Percentiles rank a stretch among this genome's conserved stretches.
phyloP scores from a whole-genome alignment of 2,797 vertebrate genomes.

The Cirrhinus mrigala region DNA sequence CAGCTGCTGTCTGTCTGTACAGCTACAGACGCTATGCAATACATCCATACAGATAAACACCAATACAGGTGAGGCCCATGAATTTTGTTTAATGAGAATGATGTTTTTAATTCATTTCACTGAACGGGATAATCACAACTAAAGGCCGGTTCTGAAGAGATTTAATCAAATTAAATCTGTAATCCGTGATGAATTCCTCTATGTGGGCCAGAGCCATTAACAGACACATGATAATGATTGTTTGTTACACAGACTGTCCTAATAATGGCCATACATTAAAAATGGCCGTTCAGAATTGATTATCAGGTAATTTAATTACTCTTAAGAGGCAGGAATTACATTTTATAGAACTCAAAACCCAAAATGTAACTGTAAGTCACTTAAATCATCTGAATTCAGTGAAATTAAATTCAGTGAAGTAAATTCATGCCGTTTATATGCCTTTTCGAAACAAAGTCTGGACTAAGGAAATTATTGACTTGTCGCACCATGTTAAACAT shows the following conservation, averaged over 20 bases:
- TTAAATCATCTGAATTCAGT: neutral
- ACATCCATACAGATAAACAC: neutral
- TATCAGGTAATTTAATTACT: neutral
- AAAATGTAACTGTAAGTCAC: neutral
- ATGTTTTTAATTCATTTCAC: neutral
- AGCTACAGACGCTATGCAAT: neutral
- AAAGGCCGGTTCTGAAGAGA: neutral
- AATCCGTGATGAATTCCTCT: conserved; percentile 2
- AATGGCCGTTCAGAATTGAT: neutral
- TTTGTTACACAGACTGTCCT: neutral
- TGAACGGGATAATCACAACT: neutral
- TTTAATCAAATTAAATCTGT: conserved; percentile 9
- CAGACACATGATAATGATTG: neutral
- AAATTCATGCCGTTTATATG: neutral
- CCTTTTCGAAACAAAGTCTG: neutral
- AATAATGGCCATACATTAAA: neutral
- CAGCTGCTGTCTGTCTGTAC: conserved; percentile 62
- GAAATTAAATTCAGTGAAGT: neutral
- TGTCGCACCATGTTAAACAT: neutral
- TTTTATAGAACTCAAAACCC: neutral
- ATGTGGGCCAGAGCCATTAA: neutral
- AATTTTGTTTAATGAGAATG: neutral
- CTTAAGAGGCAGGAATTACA: no score
- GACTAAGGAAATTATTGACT: neutral
- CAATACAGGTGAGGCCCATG: neutral